Evolutionary conservation across 1,140 invertebrate species (phyloP), one percentile per base, ranked within the genome.

Genomic region (Galleria mellonella): DNA sequence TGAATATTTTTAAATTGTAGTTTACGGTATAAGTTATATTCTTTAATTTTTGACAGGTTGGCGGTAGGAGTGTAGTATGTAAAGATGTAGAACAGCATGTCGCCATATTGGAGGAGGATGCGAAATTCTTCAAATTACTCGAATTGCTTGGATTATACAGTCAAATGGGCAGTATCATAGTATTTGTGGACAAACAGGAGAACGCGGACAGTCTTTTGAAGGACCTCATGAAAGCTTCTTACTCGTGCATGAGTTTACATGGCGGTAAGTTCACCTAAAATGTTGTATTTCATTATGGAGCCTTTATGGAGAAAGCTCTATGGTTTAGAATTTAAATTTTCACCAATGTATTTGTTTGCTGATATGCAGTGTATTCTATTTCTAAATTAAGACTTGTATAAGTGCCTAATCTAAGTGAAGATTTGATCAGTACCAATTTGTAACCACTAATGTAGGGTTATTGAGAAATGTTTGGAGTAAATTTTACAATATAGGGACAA

Each of bases 161-260:
- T 69, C 94, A 98, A 62, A 89, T 94, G 63, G 98, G 98, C 12
- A 97, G 94, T 66, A 93, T 94, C 4, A 95, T 99, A 43, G 94
- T 99, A 9, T 99, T 99, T 86, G 98, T 99, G 0, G 98, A 99
- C 68, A 99, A 99, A 69, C 98, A 99, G 85, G 98, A 99, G 77
- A 95, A 97, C 79, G 94, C 97, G 0, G 98, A 99, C 73, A 95
- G 94, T 10, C 81, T 99, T 3, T 87, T 99, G 15, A 97, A 97
- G 74, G 96, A 99, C 70, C 88, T 99, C 0, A 96, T 99, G 94
- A 98, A 96, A 76, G 96, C 97, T 0, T 96, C 96, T 0, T 98
- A 99, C 61, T 91, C 92, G 11, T 99, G 97, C 73, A 93, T 99
- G 91, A 96, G 97, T 15, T 89, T 99, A 12, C 98, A 99, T 75